A percentile compares a stretch with the other conserved stretches of the same genome.
These are phyloP conservation scores for Aphidius gifuensis DNA, from an alignment of 1,140 invertebrate genomes.

Conservation along the genomic window DNA sequence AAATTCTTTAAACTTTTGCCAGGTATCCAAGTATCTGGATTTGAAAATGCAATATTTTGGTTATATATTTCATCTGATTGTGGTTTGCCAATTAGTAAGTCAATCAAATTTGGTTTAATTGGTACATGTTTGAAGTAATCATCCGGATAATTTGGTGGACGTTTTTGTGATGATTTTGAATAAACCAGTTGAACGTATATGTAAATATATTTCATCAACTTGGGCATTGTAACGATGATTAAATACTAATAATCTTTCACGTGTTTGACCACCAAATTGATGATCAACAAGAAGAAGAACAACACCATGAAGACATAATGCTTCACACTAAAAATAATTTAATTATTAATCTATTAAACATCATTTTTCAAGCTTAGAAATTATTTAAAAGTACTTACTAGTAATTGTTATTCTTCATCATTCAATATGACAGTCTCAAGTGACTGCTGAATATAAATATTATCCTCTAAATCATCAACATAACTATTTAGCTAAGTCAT, in stretches of 20 bases:
- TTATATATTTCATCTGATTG: constrained; percentile 95
- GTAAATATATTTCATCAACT: constrained; percentile 94
- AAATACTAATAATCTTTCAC: constrained; percentile 90
- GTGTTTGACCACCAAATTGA: constrained; percentile 81
- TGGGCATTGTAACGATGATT: constrained; percentile 90
- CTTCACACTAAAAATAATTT: constrained; percentile 76
- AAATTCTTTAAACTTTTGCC: constrained; percentile 44
- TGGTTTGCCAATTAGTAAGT: constrained; percentile 82
- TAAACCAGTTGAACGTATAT: constrained; percentile 88
- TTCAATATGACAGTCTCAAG: constrained; percentile 86
- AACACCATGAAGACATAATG: constrained; percentile 89
- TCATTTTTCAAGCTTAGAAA: constrained; percentile 55
- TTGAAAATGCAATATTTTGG: constrained; percentile 83
- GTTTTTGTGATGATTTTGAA: constrained; percentile 60
- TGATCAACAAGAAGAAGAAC: constrained; percentile 88
- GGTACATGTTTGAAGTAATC: constrained; percentile 82
- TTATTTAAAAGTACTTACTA: too few relatives aligned
- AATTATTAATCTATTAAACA: constrained; percentile 23
- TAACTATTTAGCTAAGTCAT: constrained; percentile 85
- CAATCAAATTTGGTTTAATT: constrained; percentile 73
- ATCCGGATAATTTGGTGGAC: constrained; percentile 84
- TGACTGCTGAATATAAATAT: constrained; percentile 89
- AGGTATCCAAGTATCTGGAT: constrained; percentile 72
- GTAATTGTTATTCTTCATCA: constrained; percentile 90
- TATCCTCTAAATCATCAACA: constrained; percentile 88